These are phyloP conservation scores for Galeopsomyia nigrocyanea DNA, from an alignment of 2,888 invertebrate species.

Conservation along the genomic window DNA sequence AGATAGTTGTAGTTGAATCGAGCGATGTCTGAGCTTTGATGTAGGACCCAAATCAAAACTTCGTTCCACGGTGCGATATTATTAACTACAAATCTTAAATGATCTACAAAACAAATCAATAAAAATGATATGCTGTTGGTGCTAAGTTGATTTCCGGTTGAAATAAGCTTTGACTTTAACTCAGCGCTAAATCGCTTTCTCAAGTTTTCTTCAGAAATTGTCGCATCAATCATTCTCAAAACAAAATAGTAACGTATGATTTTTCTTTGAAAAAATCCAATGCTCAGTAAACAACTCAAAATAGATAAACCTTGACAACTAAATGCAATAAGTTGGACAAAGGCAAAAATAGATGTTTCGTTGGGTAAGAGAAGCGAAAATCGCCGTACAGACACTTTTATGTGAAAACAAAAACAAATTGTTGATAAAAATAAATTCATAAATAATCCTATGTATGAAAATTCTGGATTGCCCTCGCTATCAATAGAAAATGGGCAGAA, in stretches of 20 bases:
- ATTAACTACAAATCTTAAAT: conserved; percentile 17
- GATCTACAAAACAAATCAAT: conserved; percentile 10
- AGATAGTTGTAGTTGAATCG: not conserved
- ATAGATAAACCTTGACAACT: conserved; percentile 5
- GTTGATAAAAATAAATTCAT: conserved; percentile 4
- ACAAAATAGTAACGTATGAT: not conserved
- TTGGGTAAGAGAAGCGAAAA: not conserved
- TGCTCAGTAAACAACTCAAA: not conserved
- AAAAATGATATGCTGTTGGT: not conserved
- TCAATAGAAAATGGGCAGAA: conserved; percentile 23
- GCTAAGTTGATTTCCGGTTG: not conserved
- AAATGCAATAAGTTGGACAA: not conserved
- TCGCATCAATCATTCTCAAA: not conserved
- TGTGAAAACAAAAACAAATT: not conserved
- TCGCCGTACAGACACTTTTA: not conserved
- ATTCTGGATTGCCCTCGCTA: not conserved
- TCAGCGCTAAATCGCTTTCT: not conserved
- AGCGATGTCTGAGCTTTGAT: not conserved
- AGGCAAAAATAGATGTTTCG: conserved; percentile 4
- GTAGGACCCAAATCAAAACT: conserved; percentile 4
- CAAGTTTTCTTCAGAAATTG: not conserved
- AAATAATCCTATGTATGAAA: conserved; percentile 9
- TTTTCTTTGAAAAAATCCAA: conserved; percentile 14
- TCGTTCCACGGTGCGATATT: not conserved
- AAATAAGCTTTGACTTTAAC: not conserved